A percentile compares a stretch with the other conserved stretches of the same genome.
phyloP scores from a whole-genome alignment of 2,113 vertebrate genomes.

The Indicator indicator region DNA sequence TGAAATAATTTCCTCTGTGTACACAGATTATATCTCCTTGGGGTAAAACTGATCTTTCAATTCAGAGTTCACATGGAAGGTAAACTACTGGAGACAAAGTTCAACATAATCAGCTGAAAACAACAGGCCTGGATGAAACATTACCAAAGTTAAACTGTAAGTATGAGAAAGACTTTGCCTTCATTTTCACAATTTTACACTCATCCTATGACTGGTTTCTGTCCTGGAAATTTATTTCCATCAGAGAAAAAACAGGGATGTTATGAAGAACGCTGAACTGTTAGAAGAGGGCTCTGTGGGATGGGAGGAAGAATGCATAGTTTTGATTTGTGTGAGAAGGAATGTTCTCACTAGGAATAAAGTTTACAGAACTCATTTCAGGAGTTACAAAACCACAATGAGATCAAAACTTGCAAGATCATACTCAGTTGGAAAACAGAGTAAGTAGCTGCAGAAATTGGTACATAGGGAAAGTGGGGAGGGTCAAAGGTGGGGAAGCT shows the following conservation, averaged over 20 bases:
- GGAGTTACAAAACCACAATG: background rate
- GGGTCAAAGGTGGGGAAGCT: constrained; percentile 8
- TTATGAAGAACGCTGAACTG: background rate
- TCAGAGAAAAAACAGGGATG: background rate
- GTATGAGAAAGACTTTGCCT: background rate
- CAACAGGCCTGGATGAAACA: background rate
- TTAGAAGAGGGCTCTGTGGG: background rate
- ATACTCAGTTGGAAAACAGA: background rate
- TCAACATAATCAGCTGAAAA: background rate
- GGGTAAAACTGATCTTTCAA: constrained; percentile 6
- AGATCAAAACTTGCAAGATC: constrained; percentile 3
- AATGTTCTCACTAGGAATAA: background rate
- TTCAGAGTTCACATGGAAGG: background rate
- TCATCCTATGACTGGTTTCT: background rate
- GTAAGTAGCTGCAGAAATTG: background rate
- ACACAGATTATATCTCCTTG: background rate
- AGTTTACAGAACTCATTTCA: constrained; percentile 24
- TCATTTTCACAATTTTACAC: background rate
- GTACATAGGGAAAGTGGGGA: background rate
- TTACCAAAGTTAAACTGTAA: background rate
- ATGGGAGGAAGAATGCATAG: background rate
- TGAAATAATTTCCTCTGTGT: background rate
- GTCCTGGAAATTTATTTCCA: background rate
- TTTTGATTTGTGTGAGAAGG: constrained; percentile 32
- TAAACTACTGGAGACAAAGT: background rate